phyloP scores from a whole-genome alignment of 2,888 invertebrate genomes.

The Notodonta dromedarius region DNA sequence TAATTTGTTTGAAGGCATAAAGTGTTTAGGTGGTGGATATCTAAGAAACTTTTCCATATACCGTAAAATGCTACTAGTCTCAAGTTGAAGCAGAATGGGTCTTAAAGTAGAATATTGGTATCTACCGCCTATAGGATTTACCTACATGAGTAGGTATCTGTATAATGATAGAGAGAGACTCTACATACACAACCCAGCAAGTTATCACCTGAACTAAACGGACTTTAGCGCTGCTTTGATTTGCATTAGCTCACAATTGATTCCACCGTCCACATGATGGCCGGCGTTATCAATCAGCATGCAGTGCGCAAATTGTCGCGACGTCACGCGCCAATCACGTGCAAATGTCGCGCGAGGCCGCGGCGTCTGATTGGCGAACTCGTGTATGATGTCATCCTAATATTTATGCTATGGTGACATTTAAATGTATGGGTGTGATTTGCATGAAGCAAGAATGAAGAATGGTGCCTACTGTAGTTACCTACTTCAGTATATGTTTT shows the following conservation, averaged over 20 bases:
- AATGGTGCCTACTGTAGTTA: not conserved
- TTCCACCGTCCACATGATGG: not conserved
- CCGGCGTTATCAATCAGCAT: conserved; percentile 1
- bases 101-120: too few species aligned
- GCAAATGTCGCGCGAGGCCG: conserved; percentile 4
- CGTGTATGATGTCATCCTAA: not conserved
- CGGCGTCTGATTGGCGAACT: not conserved
- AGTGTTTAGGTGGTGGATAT: too few species aligned
- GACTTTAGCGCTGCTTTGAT: not conserved
- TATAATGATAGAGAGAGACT: not conserved
- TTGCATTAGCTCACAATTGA: not conserved
- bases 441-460: not conserved
- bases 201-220: not conserved
- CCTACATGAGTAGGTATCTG: too few species aligned
- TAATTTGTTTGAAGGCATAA: too few species aligned
- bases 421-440: not conserved
- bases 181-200: not conserved
- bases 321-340: conserved; percentile 9
- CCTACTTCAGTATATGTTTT: not conserved
- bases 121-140: too few species aligned
- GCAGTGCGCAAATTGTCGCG: conserved; percentile 5
- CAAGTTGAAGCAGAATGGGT: too few species aligned
- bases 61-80: too few species aligned
- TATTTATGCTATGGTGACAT: not conserved
- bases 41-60: too few species aligned